Conservation (phyloP, 2,888 invertebrate genomes). For the Eupeodes luniger region DNA sequence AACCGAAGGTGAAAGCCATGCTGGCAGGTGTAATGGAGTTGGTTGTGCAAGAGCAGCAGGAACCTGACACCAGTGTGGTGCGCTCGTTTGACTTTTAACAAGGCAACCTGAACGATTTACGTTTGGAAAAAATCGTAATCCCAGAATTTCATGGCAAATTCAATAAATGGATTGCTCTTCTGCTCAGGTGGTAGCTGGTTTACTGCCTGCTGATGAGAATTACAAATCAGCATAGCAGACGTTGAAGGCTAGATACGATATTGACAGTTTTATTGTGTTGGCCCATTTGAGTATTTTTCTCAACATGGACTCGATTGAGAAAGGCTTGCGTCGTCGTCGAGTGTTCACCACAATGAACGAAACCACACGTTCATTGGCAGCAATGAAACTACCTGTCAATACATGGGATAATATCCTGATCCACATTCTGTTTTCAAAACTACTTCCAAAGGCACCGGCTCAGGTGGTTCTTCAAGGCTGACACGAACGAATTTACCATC, state of each 20-base stretch:
- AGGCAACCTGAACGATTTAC: constrained; percentile 26
- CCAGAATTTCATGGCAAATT: constrained; percentile 43
- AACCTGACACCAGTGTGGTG: background rate
- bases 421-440: constrained; percentile 2
- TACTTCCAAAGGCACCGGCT: too few relatives aligned
- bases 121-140: constrained; percentile 27
- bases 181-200: constrained; percentile 51
- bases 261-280: constrained; percentile 34
- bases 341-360: too few relatives aligned
- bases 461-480: too few relatives aligned
- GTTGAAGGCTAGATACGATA: constrained; percentile 29
- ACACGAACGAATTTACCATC: too few relatives aligned
- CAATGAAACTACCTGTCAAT: constrained; percentile 1
- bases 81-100: background rate
- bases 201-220: constrained; percentile 28
- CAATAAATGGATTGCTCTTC: constrained; percentile 17
- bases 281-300: constrained; percentile 24
- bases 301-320: constrained; percentile 32
- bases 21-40: constrained; percentile 8
- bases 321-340: constrained; percentile 40
- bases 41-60: background rate
- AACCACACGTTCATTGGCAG: too few relatives aligned
- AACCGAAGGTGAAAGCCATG: constrained; percentile 33
- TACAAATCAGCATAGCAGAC: constrained; percentile 48
- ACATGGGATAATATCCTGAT: constrained; percentile 5